Evolutionary conservation across 1,140 invertebrate genomes (phyloP), one percentile per base, ranked within the genome.

Genomic region (Brachionus paranguensis): DNA sequence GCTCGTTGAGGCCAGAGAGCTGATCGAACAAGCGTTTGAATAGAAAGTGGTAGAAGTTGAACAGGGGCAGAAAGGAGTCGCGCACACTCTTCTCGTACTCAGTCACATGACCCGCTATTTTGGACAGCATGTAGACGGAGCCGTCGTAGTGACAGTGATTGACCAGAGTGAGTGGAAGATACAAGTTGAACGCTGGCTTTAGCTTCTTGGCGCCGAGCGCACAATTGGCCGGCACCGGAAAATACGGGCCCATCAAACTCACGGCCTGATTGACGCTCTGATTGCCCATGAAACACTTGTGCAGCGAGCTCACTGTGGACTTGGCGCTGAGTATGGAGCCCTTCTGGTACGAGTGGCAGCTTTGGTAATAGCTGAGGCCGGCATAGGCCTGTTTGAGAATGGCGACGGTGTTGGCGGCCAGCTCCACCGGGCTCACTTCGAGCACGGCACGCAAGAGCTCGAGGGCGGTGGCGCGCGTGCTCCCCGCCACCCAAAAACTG

Each of bases 101-200:
- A 20, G 1, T 79, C 43, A 64, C 17, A 11, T 50, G 45, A 10
- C 33, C 33, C 7, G 17, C 29, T 20, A 72, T 43, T 72, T 72
- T 41, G 41, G 33, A 43, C 29, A 20, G 4, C 68, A 81, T 45
- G 17, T 41, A 68, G 10, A 81, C 33, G 14, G 27, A 41, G 6
- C 78, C 78, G 78, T 81, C 64, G 12, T 64, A 64, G 27, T 81
- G 78, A 60, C 33, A 41, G 43, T 72, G 68, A 24, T 72, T 72
- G 11, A 72, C 33, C 0, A 43, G 37, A n/a, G 2, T n/a, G 0
- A 72, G 12, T 0, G 68, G 68, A n/a, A 72, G 33, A 41, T 41
- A 72, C 14, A 72, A 2, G 17, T 79, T 64, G 24, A 79, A 79
- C 29, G 10, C 50, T 24, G 76, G 4, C 6, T 72, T 72, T 7